Base-by-base conservation (phyloP, 92 coral and sea anemone species). In the Umimayanthus chanpuru region DNA sequence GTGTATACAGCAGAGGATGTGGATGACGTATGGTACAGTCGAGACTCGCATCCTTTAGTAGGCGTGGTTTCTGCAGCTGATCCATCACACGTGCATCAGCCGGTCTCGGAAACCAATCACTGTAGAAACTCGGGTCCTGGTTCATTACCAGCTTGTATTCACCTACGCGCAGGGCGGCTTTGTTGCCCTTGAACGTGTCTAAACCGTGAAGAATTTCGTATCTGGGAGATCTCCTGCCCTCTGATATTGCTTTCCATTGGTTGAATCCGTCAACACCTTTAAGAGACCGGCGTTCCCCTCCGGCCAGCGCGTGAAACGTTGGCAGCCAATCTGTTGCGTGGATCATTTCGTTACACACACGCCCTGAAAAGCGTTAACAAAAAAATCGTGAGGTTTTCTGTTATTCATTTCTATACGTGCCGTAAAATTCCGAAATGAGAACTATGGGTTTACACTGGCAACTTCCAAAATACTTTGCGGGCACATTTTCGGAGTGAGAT, bases 251-350 rank as follows among this genome's bases (percentile, higher is more conserved):
- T 9, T 95, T 93, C 99, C 99, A 97, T 20, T 94, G 88, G 84
- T 97, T 93, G 85, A 89, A 97, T 3, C 99, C 99, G 78, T 97
- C 99, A 39, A 97, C 84, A 39, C 89, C 89, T 5, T 83, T 53
- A 91, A 95, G 94, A 76, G 87, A 40, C 55, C 79, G 73, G 85
- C 89, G 87, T 44, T 90, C 81, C 0, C 99, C 99, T 26, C 96
- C 97, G n/a, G 98, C 96, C 71, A 96, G 94, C 1, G 94, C 91
- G 79, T 94, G 91, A 21, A 97, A 81, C 10, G 99, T 97, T 50
- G 99, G 99, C 40, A 97, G 85, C 99, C 99, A 97, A 67, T 97
- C 99, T 18, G 95, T 92, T 0, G 98, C 99, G 74, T 97, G 98
- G 58, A 97, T 85, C 82, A 97, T 90, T 72, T 95, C 99, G 78